Evolutionary conservation across 2,888 invertebrate species (phyloP), one percentile per base, ranked within the genome.

Genomic region (Coenonympha arcania): DNA sequence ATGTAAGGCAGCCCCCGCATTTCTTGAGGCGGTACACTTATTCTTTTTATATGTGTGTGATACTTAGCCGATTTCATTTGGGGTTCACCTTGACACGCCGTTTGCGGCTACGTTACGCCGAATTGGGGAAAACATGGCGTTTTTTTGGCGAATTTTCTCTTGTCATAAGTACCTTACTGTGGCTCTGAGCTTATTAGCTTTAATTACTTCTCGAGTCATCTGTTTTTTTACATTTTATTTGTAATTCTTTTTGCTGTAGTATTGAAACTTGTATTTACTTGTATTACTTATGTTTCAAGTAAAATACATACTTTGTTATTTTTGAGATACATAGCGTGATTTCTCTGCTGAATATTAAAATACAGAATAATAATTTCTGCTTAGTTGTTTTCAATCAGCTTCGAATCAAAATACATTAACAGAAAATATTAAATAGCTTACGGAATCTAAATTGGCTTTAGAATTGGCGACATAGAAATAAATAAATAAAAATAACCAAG

Each of bases 21-120:
- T 79, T 68, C 83, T 82, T 69, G 67, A 72, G 82, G 79, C 80
- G 65, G 68, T 73, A 69, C 69, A 61, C 63, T 64, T 59, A 60
- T 62, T 57, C 59, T 61, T 65, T 69, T 66, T 76, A 68, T 79
- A 71, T 72, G 73, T 79, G 70, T 79, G 75, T 76, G 79, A 76
- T 79, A 76, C 71, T 73, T 66, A 65, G 66, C 64, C 63, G 71
- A 73, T 74, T 76, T 71, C 63, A 67, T 68, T 60, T 66, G 68
- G 64, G 72, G 73, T 62, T 69, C 68, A 77, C 84, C 79, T 79
- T 77, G 76, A 79, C 83, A 82, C 79, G 74, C 68, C 78, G 79
- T 81, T 83, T 75, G 81, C 68, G 84, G 83, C 66, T 65, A 68
- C 68, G 68, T 77, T 71, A 71, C 54, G 55, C 60, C 61, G 66